These are phyloP conservation scores for Drosophila leontia DNA, from an alignment of 1,140 invertebrate genomes.

Conservation along the genomic window DNA sequence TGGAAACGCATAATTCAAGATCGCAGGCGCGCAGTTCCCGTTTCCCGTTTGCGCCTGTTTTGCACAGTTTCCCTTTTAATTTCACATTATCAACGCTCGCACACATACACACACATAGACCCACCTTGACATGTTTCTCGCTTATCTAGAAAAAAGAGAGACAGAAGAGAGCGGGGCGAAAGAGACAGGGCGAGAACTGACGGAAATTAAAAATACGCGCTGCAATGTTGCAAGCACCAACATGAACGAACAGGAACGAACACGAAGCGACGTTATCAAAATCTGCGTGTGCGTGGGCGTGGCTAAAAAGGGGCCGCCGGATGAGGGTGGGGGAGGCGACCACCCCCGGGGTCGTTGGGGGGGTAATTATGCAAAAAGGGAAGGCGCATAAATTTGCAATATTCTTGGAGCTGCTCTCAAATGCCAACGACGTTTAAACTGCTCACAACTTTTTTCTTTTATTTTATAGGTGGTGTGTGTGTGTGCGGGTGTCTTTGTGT, in stretches of 20 bases:
- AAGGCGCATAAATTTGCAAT: constrained; percentile 83
- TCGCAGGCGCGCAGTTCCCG: constrained; percentile 76
- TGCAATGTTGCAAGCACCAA: constrained; percentile 81
- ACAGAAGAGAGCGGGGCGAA: constrained; percentile 13
- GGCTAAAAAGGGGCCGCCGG: constrained; percentile 10
- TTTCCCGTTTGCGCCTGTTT: constrained; percentile 73
- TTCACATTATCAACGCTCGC: constrained; percentile 77
- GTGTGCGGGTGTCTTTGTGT: background rate
- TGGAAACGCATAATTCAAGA: constrained; percentile 80
- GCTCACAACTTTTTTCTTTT: constrained; percentile 79
- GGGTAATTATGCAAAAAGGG: constrained; percentile 82
- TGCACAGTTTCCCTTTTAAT: constrained; percentile 82
- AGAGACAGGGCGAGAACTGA: constrained; percentile 56
- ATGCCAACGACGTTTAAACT: constrained; percentile 82
- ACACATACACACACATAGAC: constrained; percentile 37
- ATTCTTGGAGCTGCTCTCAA: constrained; percentile 75
- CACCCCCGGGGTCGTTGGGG: constrained; percentile 59
- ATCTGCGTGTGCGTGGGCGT: constrained; percentile 72
- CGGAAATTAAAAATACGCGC: constrained; percentile 84
- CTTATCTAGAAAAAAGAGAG: constrained; percentile 65
- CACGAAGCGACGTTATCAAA: constrained; percentile 75
- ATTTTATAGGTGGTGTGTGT: constrained; percentile 36
- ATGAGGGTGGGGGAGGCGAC: background rate
- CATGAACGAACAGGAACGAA: constrained; percentile 32
- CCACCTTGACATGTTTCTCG: constrained; percentile 77